Base-by-base conservation (phyloP, 2,113 vertebrate genomes). In the Notothenia coriiceps region DNA sequence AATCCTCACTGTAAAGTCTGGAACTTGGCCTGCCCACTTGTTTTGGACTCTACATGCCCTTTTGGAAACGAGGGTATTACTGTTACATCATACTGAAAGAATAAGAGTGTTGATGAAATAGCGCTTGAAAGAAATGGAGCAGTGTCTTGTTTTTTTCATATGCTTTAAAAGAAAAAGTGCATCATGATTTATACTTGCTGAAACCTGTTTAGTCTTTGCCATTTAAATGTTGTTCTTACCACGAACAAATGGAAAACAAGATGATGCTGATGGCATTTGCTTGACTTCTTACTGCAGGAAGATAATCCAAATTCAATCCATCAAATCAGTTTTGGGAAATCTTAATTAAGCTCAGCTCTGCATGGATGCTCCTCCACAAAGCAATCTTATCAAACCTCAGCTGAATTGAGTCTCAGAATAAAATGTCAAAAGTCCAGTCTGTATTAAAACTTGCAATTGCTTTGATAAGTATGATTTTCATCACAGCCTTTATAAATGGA, bases 381-480 rank as follows among this genome's bases (percentile, higher is more conserved):
- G 35, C 35, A 40, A 49, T 72, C 49, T 54, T 2, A 46, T 2
- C 25, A 5, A 33, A 47, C 40, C 2, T 59, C 6, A 1, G 15
- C 46, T 46, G 3, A 51, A 75, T 57, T 44, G 6, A 8, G 25
- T 50, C n/a, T 51, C n/a, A 1, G 1, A 54, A 61, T 40, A 17
- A 76, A 57, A 55, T 5, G 14, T 56, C 1, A 35, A 56, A 60
- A 63, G 33, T 68, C 57, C 22, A 44, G 22, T 66, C 50, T 14
- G n/a, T 51, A 11, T 18, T 33, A 46, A 63, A 29, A 62, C n/a
- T 63, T 13, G 6, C 14, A 56, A 49, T 13, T 17, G 55, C 40
- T 78, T 67, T 15, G 15, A 65, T 33, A 61, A 52, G 29, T 73
- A 11, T 52, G 68, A 77, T 77, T 63, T 44, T 59, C 61, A 83